Percentiles rank a stretch among this genome's conserved stretches.
Evolutionary conservation across 1,140 invertebrate species (phyloP).

Genomic region (Halictus rubicundus): DNA sequence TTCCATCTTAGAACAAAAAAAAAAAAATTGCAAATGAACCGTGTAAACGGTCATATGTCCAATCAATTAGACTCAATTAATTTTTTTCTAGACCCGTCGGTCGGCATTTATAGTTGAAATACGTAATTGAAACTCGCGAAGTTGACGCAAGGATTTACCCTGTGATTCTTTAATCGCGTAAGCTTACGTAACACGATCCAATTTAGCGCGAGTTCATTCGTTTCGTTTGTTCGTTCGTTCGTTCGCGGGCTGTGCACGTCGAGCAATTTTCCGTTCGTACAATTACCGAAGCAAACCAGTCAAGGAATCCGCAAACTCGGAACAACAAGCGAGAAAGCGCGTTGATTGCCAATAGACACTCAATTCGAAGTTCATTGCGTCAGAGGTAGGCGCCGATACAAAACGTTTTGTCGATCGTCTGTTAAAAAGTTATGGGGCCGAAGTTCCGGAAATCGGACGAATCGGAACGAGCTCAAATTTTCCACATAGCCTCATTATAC

Average conservation of each 20-base stretch:
- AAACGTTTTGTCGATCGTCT: neutral
- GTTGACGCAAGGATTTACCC: constrained; percentile 61
- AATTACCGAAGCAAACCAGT: constrained; percentile 48
- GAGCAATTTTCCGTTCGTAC: constrained; percentile 35
- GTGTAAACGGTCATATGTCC: neutral
- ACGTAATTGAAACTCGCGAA: constrained; percentile 55
- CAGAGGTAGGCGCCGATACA: neutral
- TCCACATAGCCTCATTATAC: too few relatives aligned
- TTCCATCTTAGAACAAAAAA: too few relatives aligned
- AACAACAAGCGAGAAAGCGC: constrained; percentile 22
- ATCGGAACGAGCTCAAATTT: too few relatives aligned
- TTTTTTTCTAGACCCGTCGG: neutral
- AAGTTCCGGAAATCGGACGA: too few relatives aligned
- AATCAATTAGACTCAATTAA: neutral
- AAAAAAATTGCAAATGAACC: neutral
- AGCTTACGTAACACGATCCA: constrained; percentile 63
- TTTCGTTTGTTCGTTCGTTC: constrained; percentile 56
- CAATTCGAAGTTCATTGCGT: neutral
- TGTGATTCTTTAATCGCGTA: constrained; percentile 62
- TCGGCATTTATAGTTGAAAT: constrained; percentile 13
- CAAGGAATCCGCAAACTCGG: constrained; percentile 44
- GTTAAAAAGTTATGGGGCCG: neutral
- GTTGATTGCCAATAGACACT: neutral
- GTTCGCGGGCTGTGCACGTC: constrained; percentile 38
- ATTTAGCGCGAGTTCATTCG: constrained; percentile 57